Evolutionary conservation across 1,140 invertebrate genomes (phyloP).

Genomic region (Augochlora pura): DNA sequence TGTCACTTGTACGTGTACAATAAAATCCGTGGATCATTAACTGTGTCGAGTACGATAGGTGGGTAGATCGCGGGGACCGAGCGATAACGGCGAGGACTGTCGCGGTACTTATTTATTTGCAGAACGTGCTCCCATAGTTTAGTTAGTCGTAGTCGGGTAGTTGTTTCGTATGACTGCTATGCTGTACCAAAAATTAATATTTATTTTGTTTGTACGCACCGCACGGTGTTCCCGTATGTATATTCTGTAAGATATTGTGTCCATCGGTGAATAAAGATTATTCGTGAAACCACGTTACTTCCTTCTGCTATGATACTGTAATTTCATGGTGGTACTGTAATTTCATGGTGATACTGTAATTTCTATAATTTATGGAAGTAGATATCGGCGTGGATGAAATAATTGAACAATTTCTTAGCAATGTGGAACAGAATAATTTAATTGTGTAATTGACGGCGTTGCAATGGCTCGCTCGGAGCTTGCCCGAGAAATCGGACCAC

Average conservation of each 20-base stretch:
- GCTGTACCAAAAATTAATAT: constrained; percentile 31
- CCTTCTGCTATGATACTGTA: not conserved
- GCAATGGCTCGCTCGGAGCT: too few species aligned
- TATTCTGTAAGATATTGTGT: not conserved
- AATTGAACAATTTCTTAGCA: too few species aligned
- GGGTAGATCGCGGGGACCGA: too few species aligned
- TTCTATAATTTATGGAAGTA: too few species aligned
- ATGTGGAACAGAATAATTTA: too few species aligned
- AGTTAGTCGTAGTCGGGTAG: not conserved
- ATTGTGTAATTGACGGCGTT: too few species aligned
- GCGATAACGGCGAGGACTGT: not conserved
- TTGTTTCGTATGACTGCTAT: not conserved
- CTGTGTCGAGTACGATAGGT: not conserved
- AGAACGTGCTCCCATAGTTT: not conserved
- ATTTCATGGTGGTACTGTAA: too few species aligned
- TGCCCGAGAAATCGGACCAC: too few species aligned
- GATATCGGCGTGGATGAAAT: too few species aligned
- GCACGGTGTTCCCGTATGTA: not conserved
- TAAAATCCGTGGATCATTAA: not conserved
- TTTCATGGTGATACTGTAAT: too few species aligned
- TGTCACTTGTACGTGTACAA: not conserved
- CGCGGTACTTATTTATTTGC: not conserved
- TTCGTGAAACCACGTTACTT: not conserved
- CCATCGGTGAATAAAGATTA: constrained; percentile 10
- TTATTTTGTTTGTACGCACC: not conserved